Percentiles rank a stretch among this genome's conserved stretches.
These are phyloP conservation scores for Acanthiza pusilla DNA, from an alignment of 2,797 vertebrate genomes.

Conservation along the genomic window DNA sequence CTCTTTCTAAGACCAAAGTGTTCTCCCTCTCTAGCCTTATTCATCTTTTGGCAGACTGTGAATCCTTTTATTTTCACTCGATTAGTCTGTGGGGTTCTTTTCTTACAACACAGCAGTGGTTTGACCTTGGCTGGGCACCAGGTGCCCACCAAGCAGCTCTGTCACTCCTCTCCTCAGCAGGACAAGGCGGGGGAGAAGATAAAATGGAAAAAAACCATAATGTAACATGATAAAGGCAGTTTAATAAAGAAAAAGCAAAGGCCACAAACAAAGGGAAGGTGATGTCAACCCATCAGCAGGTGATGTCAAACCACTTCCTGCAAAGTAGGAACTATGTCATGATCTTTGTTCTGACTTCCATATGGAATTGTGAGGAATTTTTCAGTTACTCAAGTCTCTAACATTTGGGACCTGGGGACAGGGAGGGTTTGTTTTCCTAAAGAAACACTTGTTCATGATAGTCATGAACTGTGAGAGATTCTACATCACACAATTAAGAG, in stretches of 20 bases:
- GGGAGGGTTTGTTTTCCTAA: not conserved
- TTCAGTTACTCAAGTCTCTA: not conserved
- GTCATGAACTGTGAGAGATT: not conserved
- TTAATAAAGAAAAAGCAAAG: not conserved
- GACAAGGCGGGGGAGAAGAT: not conserved
- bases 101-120: not conserved
- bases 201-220: not conserved
- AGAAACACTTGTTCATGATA: not conserved
- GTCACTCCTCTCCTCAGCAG: not conserved
- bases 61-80: not conserved
- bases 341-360: not conserved
- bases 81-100: not conserved
- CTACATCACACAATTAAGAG: not conserved
- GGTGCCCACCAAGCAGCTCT: not conserved
- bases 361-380: not conserved
- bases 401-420: not conserved
- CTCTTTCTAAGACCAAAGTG: not conserved
- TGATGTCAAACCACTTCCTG: not conserved
- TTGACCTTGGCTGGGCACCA: not conserved
- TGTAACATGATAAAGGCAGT: not conserved
- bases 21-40: not conserved
- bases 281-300: not conserved
- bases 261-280: not conserved
- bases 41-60: not conserved
- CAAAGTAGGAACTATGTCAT: fast-evolving